Evolutionary conservation across 2,113 vertebrate species (phyloP).

Genomic region (Istiophorus platypterus): DNA sequence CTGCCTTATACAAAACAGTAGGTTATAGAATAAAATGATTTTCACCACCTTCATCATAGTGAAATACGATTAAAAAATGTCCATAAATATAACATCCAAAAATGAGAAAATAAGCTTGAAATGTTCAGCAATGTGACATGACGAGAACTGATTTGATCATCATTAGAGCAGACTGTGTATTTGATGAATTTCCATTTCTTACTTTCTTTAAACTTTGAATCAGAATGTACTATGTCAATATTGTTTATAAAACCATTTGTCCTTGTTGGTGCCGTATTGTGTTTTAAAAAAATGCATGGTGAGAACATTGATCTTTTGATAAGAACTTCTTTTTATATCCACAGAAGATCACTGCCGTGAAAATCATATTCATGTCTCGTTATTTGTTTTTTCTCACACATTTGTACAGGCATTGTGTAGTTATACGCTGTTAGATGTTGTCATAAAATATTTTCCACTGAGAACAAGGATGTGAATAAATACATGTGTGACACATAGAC

Average conservation of each 20-base stretch:
- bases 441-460: constrained; percentile 78
- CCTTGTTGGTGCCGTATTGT: constrained; percentile 86
- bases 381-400: constrained; percentile 63
- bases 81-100: constrained; percentile 34
- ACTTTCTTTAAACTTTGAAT: constrained; percentile 82
- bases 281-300: constrained; percentile 92
- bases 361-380: constrained; percentile 42
- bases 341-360: constrained; percentile 74
- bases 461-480: constrained; percentile 79
- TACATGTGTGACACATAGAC: constrained; percentile 65
- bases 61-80: constrained; percentile 39
- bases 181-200: constrained; percentile 74
- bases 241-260: constrained; percentile 91
- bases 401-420: constrained; percentile 81
- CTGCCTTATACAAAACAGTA: constrained; percentile 68
- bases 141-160: constrained; percentile 56
- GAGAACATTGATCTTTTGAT: constrained; percentile 84
- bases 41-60: constrained; percentile 47
- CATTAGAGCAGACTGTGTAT: constrained; percentile 60
- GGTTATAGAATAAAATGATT: constrained; percentile 49
- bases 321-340: constrained; percentile 86
- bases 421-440: constrained; percentile 73
- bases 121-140: constrained; percentile 35
- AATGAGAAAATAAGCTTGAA: constrained; percentile 44
- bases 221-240: constrained; percentile 87